A percentile compares a stretch with the other conserved stretches of the same genome.
Conservation (phyloP, 2,113 vertebrate species). For the Lampris megalopsis region DNA sequence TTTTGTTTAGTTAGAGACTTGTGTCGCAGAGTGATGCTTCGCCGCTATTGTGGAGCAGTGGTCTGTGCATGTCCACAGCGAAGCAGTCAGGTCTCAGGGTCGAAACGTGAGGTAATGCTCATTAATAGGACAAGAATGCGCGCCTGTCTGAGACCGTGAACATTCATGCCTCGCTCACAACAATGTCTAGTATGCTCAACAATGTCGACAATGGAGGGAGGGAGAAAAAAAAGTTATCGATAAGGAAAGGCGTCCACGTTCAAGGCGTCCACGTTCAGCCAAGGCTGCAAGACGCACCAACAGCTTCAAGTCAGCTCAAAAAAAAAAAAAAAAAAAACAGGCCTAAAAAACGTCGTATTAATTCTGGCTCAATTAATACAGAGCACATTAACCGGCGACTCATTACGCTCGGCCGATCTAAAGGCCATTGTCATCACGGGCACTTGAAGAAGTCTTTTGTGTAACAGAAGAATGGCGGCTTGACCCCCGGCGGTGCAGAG, state of each 20-base stretch:
- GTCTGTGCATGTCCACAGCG: slow-evolving; percentile 58
- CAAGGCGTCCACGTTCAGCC: background rate
- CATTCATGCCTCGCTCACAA: slow-evolving; percentile 20
- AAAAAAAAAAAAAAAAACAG: slow-evolving; percentile 17
- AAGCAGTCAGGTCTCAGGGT: slow-evolving; percentile 47
- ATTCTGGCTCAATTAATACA: slow-evolving; percentile 83
- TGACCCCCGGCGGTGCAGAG: slow-evolving; percentile 79
- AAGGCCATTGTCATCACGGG: slow-evolving; percentile 82
- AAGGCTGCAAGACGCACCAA: slow-evolving; percentile 23
- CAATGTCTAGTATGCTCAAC: slow-evolving; percentile 18
- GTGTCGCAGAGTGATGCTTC: slow-evolving; percentile 67
- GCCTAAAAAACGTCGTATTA: slow-evolving; percentile 72
- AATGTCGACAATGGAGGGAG: too few species aligned
- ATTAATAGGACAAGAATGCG: slow-evolving; percentile 53
- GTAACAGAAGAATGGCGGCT: slow-evolving; percentile 78
- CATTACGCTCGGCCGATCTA: slow-evolving; percentile 82
- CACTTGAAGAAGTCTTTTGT: slow-evolving; percentile 86
- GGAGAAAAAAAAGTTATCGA: slow-evolving; percentile 9
- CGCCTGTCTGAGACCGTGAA: slow-evolving; percentile 24
- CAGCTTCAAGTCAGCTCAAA: slow-evolving; percentile 49
- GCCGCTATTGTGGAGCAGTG: slow-evolving; percentile 55
- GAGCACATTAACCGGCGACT: slow-evolving; percentile 77
- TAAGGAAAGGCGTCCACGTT: slow-evolving; percentile 30
- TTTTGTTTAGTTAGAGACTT: slow-evolving; percentile 61
- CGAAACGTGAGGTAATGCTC: slow-evolving; percentile 67